Evolutionary conservation across 2,113 vertebrate species (phyloP), one percentile per base, ranked within the genome.

Genomic region (Myanophis thanlyinensis): DNA sequence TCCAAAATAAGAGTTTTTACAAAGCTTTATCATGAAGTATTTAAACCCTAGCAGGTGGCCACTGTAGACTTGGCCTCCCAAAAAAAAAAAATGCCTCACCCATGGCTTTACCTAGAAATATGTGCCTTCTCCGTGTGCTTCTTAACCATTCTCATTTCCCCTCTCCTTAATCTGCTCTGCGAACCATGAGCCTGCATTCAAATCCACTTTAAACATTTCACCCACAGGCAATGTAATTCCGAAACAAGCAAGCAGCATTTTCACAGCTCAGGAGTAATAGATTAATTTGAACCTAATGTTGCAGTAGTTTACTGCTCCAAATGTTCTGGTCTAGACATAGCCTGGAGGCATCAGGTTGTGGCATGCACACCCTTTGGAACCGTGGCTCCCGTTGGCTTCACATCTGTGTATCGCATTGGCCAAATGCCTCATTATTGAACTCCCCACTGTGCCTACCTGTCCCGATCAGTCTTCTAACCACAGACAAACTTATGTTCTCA

Each of bases 351-450:
- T 89, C 95, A 97, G 93, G 97, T 96, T 96, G 97, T 98, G 98
- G 98, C 98, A 97, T 97, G 97, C 96, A 92, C 96, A 93, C 97
- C 97, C 97, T 96, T 97, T 98, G 97, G 96, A 98, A 98, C 97
- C 93, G 93, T 95, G 97, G 98, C 98, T 97, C 97, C 98, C 98
- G 97, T 98, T 98, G 98, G 97, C 97, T 98, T 98, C 97, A 98
- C 98, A 99, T 99, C 98, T 98, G 98, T 98, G 98, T 97, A 98
- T 99, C 98, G 98, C 98, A 98, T 98, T 98, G 98, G 97, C 97
- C 97, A 98, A 97, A 97, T 97, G 97, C 97, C 98, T 98, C 98
- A 98, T 98, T 98, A 98, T 97, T 97, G 97, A 93, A 96, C 98
- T 93, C 97, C 98, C 97, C 96, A 97, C 98, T 98, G 98, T 98